These are phyloP conservation scores for Bos javanicus DNA, from an alignment of 2,113 vertebrate genomes.

Conservation along the genomic window DNA sequence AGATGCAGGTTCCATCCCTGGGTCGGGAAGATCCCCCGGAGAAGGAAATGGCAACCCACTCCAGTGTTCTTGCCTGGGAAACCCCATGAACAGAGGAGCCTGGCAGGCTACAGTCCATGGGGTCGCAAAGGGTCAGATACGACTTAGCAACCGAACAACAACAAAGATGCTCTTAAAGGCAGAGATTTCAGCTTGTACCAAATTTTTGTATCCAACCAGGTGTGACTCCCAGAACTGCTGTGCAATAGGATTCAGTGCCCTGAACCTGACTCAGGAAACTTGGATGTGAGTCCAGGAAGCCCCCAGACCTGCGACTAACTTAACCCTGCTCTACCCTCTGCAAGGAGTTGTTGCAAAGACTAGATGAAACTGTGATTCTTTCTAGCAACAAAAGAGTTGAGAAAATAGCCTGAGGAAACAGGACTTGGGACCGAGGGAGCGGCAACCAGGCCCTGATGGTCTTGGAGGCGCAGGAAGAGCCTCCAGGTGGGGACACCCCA, in stretches of 20 bases:
- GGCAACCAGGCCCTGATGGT: neutral
- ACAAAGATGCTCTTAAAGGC: neutral
- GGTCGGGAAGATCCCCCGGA: neutral
- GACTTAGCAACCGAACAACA: neutral
- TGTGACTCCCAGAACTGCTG: neutral
- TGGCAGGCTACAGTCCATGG: neutral
- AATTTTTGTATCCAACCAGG: neutral
- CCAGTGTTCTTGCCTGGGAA: neutral
- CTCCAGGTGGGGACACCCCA: too few relatives aligned
- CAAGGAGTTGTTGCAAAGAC: neutral
- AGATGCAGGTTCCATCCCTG: neutral
- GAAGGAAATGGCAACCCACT: neutral
- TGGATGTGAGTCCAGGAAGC: neutral
- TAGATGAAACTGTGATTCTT: neutral
- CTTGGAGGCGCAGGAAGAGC: neutral
- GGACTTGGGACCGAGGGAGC: neutral
- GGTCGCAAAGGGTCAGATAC: neutral
- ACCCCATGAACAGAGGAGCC: neutral
- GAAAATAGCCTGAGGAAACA: neutral
- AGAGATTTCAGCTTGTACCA: neutral
- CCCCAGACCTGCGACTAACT: neutral
- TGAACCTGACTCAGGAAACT: neutral
- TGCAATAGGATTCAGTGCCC: neutral
- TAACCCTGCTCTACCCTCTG: accelerated
- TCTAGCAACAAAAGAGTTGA: neutral